These are phyloP conservation scores for Tachysurus vachellii DNA, from an alignment of 2,113 vertebrate species.

Conservation along the genomic window DNA sequence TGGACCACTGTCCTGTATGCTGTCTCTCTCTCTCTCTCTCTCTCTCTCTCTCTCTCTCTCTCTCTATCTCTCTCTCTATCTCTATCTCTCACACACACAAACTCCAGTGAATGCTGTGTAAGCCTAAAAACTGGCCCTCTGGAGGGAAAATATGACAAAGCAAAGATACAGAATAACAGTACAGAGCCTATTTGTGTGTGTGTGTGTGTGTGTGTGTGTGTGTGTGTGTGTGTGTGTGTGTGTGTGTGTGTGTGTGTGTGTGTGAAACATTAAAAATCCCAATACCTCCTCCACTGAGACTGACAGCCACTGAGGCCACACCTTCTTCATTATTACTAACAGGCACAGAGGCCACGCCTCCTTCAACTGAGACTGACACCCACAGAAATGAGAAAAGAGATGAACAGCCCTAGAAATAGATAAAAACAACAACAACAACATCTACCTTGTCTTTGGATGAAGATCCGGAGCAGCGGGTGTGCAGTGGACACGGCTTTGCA, in stretches of 20 bases:
- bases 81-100: not conserved
- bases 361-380: not conserved
- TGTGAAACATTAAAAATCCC: not conserved
- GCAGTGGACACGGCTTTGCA: constrained; percentile 94
- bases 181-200: not conserved
- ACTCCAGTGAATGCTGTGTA: constrained; percentile 28
- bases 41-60: not conserved
- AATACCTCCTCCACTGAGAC: not conserved
- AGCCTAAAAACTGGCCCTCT: not conserved
- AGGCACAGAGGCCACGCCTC: not conserved
- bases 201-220: not conserved
- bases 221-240: not conserved
- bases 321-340: not conserved
- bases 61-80: not conserved
- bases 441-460: constrained; percentile 95
- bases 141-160: constrained; percentile 34
- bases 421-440: not conserved
- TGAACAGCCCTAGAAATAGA: constrained; percentile 1
- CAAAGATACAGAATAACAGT: constrained; percentile 24
- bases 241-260: not conserved
- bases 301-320: not conserved
- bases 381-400: too few species aligned
- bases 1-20: not conserved
- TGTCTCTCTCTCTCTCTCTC: not conserved
- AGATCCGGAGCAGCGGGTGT: constrained; percentile 91